Percentiles rank a stretch among this genome's conserved stretches.
Conservation (phyloP, 2,888 invertebrate species). For the Oscheius sp. region DNA sequence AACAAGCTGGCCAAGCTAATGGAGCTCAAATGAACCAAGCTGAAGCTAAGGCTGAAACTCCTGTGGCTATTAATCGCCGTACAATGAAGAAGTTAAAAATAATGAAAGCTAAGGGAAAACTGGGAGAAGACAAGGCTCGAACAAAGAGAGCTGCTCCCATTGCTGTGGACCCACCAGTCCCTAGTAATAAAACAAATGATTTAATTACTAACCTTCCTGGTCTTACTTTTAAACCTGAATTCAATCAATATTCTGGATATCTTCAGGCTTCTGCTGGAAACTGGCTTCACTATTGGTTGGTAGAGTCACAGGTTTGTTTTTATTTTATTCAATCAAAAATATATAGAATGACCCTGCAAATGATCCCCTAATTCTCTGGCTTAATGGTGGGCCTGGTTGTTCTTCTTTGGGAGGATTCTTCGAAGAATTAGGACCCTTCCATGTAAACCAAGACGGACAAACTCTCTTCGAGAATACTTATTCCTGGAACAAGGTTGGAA, state of each 20-base stretch:
- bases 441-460: slow-evolving; percentile 54
- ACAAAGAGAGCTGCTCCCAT: not conserved
- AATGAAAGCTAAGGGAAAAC: not conserved
- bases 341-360: slow-evolving; percentile 66
- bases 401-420: slow-evolving; percentile 72
- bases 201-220: slow-evolving; percentile 57
- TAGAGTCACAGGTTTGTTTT: slow-evolving; percentile 71
- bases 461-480: slow-evolving; percentile 62
- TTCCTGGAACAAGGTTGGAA: slow-evolving; percentile 71
- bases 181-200: slow-evolving; percentile 27
- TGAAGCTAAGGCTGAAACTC: not conserved
- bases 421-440: slow-evolving; percentile 72
- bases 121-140: not conserved
- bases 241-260: slow-evolving; percentile 74
- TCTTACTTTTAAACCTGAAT: slow-evolving; percentile 62
- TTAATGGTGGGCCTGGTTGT: slow-evolving; percentile 72
- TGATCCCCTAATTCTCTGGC: slow-evolving; percentile 71
- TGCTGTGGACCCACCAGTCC: not conserved
- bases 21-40: not conserved
- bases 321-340: too few relatives aligned
- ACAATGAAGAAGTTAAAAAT: slow-evolving; percentile 8
- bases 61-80: not conserved
- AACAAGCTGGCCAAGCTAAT: slow-evolving; percentile 24
- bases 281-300: slow-evolving; percentile 73
- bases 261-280: slow-evolving; percentile 60